Evolutionary conservation across 1,140 invertebrate genomes (phyloP).

Genomic region (Tyrophagus putrescentiae): DNA sequence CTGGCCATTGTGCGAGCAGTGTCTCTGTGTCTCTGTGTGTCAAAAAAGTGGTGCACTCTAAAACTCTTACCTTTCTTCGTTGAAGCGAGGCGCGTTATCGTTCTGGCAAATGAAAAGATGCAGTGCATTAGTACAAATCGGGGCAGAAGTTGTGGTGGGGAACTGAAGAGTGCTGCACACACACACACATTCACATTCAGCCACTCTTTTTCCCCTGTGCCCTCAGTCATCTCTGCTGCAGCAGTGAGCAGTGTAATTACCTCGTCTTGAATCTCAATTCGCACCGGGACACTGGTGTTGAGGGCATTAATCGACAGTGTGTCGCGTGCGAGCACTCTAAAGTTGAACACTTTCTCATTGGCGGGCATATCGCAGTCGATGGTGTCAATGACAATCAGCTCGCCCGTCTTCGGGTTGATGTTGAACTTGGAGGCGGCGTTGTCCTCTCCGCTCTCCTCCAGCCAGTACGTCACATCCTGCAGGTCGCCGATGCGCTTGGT

Average conservation of each 20-base stretch:
- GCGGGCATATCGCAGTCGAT: conserved; percentile 30
- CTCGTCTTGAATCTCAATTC: conserved; percentile 34
- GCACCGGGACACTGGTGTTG: conserved; percentile 33
- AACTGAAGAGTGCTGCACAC: no score
- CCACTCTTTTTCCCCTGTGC: no score
- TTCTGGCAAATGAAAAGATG: conserved; percentile 27
- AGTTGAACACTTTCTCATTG: conserved; percentile 28
- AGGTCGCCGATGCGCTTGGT: conserved; percentile 21
- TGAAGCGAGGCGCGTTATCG: conserved; percentile 37
- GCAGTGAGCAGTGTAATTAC: conserved; percentile 9
- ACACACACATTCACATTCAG: no score
- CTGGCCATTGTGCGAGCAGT: no score
- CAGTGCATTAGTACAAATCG: no score
- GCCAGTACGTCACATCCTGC: conserved; percentile 30
- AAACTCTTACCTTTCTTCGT: conserved; percentile 24
- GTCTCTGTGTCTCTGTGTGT: no score
- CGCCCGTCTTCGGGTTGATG: conserved; percentile 34
- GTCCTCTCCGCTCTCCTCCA: conserved; percentile 12
- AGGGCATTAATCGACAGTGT: conserved; percentile 27
- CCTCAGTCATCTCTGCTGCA: no score
- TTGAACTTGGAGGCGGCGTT: conserved; percentile 30
- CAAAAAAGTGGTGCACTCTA: neutral
- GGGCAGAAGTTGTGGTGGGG: no score
- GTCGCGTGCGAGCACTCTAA: conserved; percentile 29
- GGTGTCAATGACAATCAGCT: conserved; percentile 31